Conservation (phyloP, 1,140 invertebrate genomes). For the Drosophila ironensis region DNA sequence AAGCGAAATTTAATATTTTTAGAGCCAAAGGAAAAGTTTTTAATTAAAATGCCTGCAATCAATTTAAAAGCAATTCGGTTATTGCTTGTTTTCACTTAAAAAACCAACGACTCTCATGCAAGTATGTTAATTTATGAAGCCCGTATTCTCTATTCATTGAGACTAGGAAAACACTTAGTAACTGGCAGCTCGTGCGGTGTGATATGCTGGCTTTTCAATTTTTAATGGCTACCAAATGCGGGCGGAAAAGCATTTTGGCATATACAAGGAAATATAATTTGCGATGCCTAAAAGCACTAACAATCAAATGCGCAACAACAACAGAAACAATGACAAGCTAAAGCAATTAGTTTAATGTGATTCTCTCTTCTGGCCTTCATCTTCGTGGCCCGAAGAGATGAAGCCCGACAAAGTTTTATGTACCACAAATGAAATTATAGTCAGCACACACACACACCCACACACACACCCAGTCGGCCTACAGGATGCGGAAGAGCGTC, state of each 20-base stretch:
- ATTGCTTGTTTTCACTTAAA: too few species aligned
- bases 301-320: conserved; percentile 49
- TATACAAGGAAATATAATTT: conserved; percentile 75
- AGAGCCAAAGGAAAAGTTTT: too few species aligned
- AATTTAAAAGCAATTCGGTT: too few species aligned
- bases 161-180: background rate
- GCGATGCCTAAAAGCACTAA: conserved; percentile 72
- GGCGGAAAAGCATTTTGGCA: conserved; percentile 29
- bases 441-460: conserved; percentile 34
- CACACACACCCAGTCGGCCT: conserved; percentile 4
- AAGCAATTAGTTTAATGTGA: conserved; percentile 81
- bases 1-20: too few species aligned
- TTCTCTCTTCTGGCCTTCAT: conserved; percentile 40
- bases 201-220: conserved; percentile 23
- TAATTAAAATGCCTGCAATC: too few species aligned
- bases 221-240: conserved; percentile 38
- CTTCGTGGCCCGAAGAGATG: conserved; percentile 53
- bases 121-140: too few species aligned
- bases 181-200: background rate
- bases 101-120: too few species aligned
- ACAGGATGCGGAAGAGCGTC: conserved; percentile 5
- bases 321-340: conserved; percentile 72
- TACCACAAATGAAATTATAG: conserved; percentile 79
- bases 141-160: too few species aligned
- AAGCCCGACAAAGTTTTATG: conserved; percentile 74